Evolutionary conservation across 2,888 invertebrate genomes (phyloP).

Genomic region (Drosophila neutralis): DNA sequence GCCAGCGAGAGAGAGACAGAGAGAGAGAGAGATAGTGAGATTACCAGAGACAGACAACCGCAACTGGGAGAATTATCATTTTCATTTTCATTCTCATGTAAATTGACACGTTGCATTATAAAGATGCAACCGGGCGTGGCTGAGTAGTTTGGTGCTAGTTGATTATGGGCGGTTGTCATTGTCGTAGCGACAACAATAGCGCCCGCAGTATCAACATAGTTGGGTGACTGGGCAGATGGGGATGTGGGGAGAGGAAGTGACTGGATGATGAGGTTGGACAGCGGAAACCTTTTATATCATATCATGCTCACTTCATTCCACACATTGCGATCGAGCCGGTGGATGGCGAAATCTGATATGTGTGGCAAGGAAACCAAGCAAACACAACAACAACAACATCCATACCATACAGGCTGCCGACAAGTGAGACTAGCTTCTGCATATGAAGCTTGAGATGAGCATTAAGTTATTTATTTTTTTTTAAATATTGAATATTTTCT

Average conservation of each 20-base stretch:
- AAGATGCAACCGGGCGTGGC: constrained; percentile 53
- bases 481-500: not conserved
- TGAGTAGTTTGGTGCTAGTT: constrained; percentile 13
- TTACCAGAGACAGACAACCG: not conserved
- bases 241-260: not conserved
- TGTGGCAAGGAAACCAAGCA: constrained; percentile 35
- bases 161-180: constrained; percentile 27
- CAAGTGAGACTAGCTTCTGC: not conserved
- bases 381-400: constrained; percentile 6
- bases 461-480: not conserved
- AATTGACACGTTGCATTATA: constrained; percentile 79
- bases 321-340: constrained; percentile 66
- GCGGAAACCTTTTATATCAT: constrained; percentile 40
- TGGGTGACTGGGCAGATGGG: not conserved
- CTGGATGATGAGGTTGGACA: constrained; percentile 8
- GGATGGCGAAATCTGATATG: constrained; percentile 66
- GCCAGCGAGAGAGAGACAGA: constrained; percentile 17
- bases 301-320: constrained; percentile 55
- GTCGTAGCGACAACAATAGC: constrained; percentile 23
- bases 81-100: constrained; percentile 62
- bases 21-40: not conserved
- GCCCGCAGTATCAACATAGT: constrained; percentile 4
- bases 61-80: constrained; percentile 62
- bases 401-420: not conserved
- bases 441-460: constrained; percentile 2